Evolutionary conservation across 2,113 vertebrate species (phyloP).

Genomic region (Gambusia holbrooki): DNA sequence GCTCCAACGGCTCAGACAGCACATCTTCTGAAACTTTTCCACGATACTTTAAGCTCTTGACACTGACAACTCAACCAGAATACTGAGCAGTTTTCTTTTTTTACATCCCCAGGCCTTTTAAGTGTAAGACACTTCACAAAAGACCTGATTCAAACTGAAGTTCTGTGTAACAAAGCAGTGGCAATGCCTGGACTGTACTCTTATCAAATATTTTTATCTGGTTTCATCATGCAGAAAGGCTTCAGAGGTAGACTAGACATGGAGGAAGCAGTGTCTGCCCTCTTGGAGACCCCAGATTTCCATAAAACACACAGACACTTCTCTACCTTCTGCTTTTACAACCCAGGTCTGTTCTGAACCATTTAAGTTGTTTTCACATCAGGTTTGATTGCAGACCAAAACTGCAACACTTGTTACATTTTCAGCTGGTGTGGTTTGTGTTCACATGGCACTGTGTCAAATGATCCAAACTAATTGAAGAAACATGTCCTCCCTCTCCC

Average conservation of each 20-base stretch:
- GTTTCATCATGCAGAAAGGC: not conserved
- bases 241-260: not conserved
- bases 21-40: conserved; percentile 6
- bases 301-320: conserved; percentile 18
- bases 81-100: conserved; percentile 23
- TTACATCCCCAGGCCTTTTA: not conserved
- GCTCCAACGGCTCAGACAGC: not conserved
- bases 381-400: too few species aligned
- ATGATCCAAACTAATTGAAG: too few species aligned
- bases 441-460: too few species aligned
- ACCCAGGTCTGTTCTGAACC: not conserved
- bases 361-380: conserved; percentile 12
- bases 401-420: too few species aligned
- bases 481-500: too few species aligned
- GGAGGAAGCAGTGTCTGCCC: too few species aligned
- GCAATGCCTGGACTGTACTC: not conserved
- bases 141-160: conserved; percentile 32
- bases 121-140: conserved; percentile 39
- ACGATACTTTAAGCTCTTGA: conserved; percentile 10
- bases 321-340: conserved; percentile 10
- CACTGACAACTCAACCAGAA: too few species aligned
- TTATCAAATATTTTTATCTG: not conserved
- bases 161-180: not conserved
- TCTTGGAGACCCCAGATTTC: not conserved
- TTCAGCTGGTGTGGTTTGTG: too few species aligned